Base-by-base conservation (phyloP, 2,888 invertebrate species). In the Augiades crinisus region DNA sequence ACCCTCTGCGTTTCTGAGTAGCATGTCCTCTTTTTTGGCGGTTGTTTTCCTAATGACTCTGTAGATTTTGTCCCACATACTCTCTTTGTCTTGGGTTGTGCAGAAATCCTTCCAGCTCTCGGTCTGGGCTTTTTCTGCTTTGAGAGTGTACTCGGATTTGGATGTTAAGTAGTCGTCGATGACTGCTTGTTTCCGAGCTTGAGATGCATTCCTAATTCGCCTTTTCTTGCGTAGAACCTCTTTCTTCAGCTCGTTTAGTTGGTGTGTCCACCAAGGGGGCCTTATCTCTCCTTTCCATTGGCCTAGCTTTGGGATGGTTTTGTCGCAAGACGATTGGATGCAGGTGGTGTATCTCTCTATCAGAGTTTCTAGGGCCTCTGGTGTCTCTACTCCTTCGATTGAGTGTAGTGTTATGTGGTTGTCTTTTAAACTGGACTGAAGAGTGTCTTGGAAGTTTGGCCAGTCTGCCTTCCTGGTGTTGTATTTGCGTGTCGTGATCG, bases 381-480 rank as follows among this genome's bases (percentile, higher is more conserved):
- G 8, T 2, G 19, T 16, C 12, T 8, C 27, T 5, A n/a, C 17
- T 8, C 27, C 10, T 6, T 21, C 6, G 24, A 54, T 22, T 1
- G 10, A 4, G 8, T 37, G 4, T 8, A 27, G 10, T 0, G 43
- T 54, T 7, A 57, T 47, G 46, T 53, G 30, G 8, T 37, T 30
- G 2, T 52, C 41, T 7, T 4, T 3, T 7, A 46, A 17, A 7
- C 5, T 5, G 6, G 1, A 8, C 2, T 31, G 41, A 36, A 46
- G 37, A 6, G 10, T 13, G 13, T 13, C 4, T 7, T 12, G 8
- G 37, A 53, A 57, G 10, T 54, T 51, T 1, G 34, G 2, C 56
- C 57, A 58, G 5, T 54, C 40, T 0, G 50, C 56, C 34, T 61
- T 63, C 37, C 56, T 61, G 5, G 59, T 60, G 49, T 63, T 60